Conservation (phyloP, 2,797 vertebrate genomes). For the Amphiprion clarkii region DNA sequence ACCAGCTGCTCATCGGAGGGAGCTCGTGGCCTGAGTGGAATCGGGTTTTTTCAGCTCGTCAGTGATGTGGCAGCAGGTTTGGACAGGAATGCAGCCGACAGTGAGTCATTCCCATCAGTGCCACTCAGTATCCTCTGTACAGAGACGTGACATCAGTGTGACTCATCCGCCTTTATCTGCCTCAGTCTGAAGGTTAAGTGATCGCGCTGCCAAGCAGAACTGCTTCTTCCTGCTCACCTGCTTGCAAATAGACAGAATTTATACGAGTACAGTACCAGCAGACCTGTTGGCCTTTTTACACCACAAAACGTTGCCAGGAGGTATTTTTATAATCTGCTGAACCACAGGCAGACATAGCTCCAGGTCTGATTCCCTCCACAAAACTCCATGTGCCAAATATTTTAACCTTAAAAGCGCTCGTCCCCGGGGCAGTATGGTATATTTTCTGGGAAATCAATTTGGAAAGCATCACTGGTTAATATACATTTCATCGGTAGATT, state of each 20-base stretch:
- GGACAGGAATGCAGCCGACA: constrained; percentile 65
- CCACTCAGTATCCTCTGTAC: constrained; percentile 47
- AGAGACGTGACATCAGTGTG: constrained; percentile 70
- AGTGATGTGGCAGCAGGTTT: constrained; percentile 65
- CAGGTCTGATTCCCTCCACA: background rate
- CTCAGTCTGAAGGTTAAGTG: constrained; percentile 63
- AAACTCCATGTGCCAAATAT: background rate
- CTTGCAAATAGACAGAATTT: background rate
- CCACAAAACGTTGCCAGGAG: too few relatives aligned
- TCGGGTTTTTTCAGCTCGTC: constrained; percentile 39
- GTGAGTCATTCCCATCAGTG: constrained; percentile 65
- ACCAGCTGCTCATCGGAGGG: constrained; percentile 71
- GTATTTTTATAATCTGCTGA: background rate
- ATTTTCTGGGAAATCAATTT: too few relatives aligned
- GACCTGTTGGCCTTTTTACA: too few relatives aligned
- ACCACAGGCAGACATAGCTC: background rate
- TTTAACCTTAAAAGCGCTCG: background rate
- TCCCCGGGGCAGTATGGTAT: background rate
- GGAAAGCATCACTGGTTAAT: too few relatives aligned
- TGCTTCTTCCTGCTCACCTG: background rate
- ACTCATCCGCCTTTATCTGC: constrained; percentile 72
- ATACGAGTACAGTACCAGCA: too few relatives aligned
- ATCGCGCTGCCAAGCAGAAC: constrained; percentile 5
- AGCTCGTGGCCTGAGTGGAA: constrained; percentile 47
- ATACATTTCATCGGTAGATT: too few relatives aligned